A percentile compares a stretch with the other conserved stretches of the same genome.
These are phyloP conservation scores for Agrypnus murinus DNA, from an alignment of 2,888 invertebrate genomes.

Conservation along the genomic window DNA sequence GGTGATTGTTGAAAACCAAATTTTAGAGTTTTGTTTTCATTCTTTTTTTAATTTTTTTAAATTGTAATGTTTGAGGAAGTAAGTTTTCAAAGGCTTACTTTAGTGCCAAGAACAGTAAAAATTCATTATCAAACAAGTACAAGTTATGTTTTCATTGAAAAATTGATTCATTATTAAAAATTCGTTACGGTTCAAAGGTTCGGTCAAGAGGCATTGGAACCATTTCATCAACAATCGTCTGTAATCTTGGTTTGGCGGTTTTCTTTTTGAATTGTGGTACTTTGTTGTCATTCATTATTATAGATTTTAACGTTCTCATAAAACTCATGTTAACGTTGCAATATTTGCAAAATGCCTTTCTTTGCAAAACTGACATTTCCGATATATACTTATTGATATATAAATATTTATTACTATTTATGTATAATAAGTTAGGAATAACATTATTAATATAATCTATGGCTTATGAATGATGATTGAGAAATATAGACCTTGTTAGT, in stretches of 20 bases:
- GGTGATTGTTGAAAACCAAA: too few species aligned
- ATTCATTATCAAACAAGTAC: slow-evolving; percentile 4
- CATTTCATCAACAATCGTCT: slow-evolving; percentile 39
- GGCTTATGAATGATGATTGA: neutral
- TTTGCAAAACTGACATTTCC: too few species aligned
- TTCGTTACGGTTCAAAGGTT: slow-evolving; percentile 47
- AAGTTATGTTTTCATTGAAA: slow-evolving; percentile 12
- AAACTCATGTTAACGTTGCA: too few species aligned
- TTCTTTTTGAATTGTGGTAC: neutral
- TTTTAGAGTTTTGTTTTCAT: too few species aligned
- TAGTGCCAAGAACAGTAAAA: slow-evolving; percentile 24
- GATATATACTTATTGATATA: too few species aligned
- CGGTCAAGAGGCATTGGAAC: slow-evolving; percentile 50
- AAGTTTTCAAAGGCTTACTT: neutral
- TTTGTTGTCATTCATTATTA: too few species aligned
- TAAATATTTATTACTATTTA: too few species aligned
- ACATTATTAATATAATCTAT: neutral
- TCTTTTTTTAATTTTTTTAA: too few species aligned
- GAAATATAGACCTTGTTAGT: slow-evolving; percentile 23
- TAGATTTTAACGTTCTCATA: too few species aligned
- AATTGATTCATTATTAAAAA: slow-evolving; percentile 41
- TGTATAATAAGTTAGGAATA: too few species aligned
- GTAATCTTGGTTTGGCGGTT: slow-evolving; percentile 13
- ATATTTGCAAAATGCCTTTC: too few species aligned
- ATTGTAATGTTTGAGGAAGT: too few species aligned